Evolutionary conservation across 2,113 vertebrate genomes (phyloP).

Genomic region (Tachysurus vachellii): DNA sequence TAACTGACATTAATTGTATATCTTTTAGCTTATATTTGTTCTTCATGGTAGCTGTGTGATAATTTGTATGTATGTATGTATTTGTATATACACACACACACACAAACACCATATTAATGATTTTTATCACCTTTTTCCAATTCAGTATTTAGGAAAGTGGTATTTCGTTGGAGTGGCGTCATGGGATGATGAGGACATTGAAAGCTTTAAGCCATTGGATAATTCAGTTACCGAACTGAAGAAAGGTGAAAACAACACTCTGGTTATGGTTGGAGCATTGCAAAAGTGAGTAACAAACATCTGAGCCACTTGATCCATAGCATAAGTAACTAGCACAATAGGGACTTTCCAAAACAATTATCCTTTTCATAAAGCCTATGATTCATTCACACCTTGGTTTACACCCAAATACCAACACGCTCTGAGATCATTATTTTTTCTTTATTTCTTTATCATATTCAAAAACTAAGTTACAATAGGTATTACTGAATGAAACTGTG

Average conservation of each 20-base stretch:
- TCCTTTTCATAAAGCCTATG: not conserved
- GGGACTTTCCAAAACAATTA: not conserved
- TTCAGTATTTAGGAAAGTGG: conserved; percentile 51
- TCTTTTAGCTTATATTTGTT: not conserved
- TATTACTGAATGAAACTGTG: not conserved
- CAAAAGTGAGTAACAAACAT: conserved; percentile 15
- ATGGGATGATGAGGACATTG: conserved; percentile 36
- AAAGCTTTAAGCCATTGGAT: not conserved
- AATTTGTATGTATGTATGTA: not conserved
- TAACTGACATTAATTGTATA: not conserved
- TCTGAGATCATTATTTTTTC: not conserved
- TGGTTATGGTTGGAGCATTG: conserved; percentile 25
- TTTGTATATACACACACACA: not conserved
- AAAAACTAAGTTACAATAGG: not conserved
- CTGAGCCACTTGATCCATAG: not conserved
- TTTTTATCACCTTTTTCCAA: not conserved
- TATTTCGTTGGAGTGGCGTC: conserved; percentile 46
- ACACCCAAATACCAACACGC: not conserved
- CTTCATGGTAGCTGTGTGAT: not conserved
- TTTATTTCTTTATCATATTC: not conserved
- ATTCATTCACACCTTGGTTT: not conserved
- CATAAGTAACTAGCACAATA: not conserved
- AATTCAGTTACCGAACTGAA: conserved; percentile 21
- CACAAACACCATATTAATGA: not conserved
- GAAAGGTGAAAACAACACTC: not conserved